Evolutionary conservation across 2,113 vertebrate genomes (phyloP).

Genomic region (Maccullochella peelii): DNA sequence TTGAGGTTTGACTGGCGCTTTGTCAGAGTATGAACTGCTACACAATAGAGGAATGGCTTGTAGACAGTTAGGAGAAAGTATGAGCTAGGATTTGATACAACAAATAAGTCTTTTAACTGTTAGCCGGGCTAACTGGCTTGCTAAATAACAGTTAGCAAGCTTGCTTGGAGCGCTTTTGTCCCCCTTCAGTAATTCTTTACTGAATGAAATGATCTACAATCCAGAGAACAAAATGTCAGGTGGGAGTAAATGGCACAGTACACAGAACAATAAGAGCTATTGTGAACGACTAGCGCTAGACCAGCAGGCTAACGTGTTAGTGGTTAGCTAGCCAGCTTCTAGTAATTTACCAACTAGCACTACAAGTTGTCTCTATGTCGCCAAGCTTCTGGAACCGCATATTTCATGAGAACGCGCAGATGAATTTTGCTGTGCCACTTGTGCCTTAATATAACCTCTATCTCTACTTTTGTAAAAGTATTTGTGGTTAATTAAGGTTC

Average conservation of each 20-base stretch:
- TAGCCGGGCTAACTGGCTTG: background rate
- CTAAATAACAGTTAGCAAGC: too few relatives aligned
- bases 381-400: background rate
- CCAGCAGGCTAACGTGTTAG: background rate
- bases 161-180: background rate
- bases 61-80: background rate
- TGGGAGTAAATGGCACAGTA: background rate
- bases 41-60: background rate
- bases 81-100: background rate
- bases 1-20: background rate
- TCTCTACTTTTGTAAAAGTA: conserved; percentile 16
- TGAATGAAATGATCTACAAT: background rate
- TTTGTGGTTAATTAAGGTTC: conserved; percentile 25
- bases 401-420: background rate
- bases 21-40: background rate
- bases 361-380: background rate
- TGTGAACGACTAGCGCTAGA: background rate
- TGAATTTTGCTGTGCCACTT: background rate
- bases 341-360: background rate
- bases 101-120: background rate
- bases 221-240: too few relatives aligned
- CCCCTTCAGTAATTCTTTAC: background rate
- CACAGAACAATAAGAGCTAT: background rate
- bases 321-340: background rate
- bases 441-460: background rate